These are phyloP conservation scores for Nannoperca australis DNA, from an alignment of 2,797 vertebrate species.

Conservation along the genomic window DNA sequence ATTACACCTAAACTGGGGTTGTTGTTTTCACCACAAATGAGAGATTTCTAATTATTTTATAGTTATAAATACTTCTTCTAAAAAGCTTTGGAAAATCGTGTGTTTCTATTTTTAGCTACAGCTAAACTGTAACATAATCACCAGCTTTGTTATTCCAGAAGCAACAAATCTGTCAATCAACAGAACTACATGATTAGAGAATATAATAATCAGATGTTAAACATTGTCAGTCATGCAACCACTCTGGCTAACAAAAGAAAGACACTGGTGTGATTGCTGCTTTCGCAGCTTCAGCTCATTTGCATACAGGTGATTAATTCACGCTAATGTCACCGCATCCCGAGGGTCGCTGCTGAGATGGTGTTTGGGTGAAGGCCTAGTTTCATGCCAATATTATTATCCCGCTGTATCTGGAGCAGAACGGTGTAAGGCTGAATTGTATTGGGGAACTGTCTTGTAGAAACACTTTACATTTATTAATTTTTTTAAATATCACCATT, in stretches of 20 bases:
- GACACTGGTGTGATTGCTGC: conserved; percentile 50
- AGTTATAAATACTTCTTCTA: not conserved
- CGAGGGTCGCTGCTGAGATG: conserved; percentile 16
- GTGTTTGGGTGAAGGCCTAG: conserved; percentile 20
- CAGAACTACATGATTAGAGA: conserved; percentile 26
- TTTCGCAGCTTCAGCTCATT: conserved; percentile 46
- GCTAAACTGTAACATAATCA: conserved; percentile 10
- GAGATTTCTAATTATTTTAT: not conserved
- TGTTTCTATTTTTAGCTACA: not conserved
- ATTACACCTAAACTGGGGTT: not conserved
- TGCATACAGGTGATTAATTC: conserved; percentile 62
- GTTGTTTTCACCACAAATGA: not conserved
- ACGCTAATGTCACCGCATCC: conserved; percentile 46
- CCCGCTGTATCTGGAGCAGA: conserved; percentile 14
- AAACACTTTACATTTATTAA: not conserved
- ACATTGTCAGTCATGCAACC: conserved; percentile 34
- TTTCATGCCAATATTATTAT: conserved; percentile 2
- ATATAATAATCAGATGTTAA: conserved; percentile 37
- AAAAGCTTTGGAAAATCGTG: not conserved
- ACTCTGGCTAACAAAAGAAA: conserved; percentile 44
- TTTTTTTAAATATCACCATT: not conserved
- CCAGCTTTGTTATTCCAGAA: conserved; percentile 11
- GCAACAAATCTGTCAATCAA: conserved; percentile 33
- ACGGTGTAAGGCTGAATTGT: not conserved
- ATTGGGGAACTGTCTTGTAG: not conserved